Base-by-base conservation (phyloP, 2,113 vertebrate genomes). In the Equus quagga region DNA sequence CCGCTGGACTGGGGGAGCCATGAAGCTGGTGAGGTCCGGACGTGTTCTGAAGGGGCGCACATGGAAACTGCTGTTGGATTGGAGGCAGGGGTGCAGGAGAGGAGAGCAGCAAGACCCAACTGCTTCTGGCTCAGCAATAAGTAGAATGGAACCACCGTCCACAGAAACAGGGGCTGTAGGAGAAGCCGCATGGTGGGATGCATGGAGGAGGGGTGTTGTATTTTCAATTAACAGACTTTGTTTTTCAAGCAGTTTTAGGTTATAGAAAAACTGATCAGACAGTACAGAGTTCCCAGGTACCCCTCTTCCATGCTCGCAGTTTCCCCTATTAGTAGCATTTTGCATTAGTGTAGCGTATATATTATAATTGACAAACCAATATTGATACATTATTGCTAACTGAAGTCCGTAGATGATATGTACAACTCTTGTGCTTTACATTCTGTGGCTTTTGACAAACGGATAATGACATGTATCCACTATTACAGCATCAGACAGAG, bases 281-380 rank as follows among this genome's bases (percentile, higher is more conserved):
- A n/a, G 14, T 31, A n/a, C 14, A 17, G 65, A 31, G 7, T 17
- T 15, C 15, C 31, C 31, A 33, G 7, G 51, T 54, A 54, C 51
- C 12, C 65, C 65, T 18, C 6, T 67, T 15, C 31, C 31, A 13
- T n/a, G 31, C 6, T 67, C 31, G 17, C 65, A n/a, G 17, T 54
- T 54, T 54, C 31, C 65, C 31, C 7, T 31, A 33, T 67, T 67
- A 33, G 65, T 67, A 67, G 33, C 65, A n/a, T 33, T 67, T 33
- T 33, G 65, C 65, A n/a, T n/a, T 8, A 18, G 7, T 2, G 31
- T 33, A 14, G 65, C 3, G 18, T 7, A 8, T 13, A 15, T 67
- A 67, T 15, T 67, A 3, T 8, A 67, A n/a, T 0, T 17, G 31
- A 33, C 31, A 3, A 14, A 67, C 31, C 2, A 18, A 67, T 54